phyloP scores from a whole-genome alignment of 2,888 invertebrate genomes.

The Melanophora roralis region DNA sequence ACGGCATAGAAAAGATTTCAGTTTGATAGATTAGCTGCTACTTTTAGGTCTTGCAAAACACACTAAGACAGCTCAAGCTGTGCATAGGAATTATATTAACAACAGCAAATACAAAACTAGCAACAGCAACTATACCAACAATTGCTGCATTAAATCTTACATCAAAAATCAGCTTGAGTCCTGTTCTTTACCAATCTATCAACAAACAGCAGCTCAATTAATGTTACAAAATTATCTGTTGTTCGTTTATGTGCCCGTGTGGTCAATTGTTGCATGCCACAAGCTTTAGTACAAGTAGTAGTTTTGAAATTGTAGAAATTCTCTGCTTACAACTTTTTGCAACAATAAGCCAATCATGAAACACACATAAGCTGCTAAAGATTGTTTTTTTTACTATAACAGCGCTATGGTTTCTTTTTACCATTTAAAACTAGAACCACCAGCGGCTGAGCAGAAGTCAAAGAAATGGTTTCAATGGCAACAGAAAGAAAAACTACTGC shows the following conservation, averaged over 20 bases:
- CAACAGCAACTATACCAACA: conserved; percentile 28
- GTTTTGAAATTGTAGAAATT: conserved; percentile 9
- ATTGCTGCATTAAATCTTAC: conserved; percentile 33
- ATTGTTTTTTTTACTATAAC: neutral
- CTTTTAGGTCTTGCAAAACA: conserved; percentile 28
- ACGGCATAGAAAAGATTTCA: conserved; percentile 12
- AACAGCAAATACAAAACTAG: conserved; percentile 25
- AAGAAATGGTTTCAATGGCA: neutral
- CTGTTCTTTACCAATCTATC: conserved; percentile 5
- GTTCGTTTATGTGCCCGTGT: conserved; percentile 56
- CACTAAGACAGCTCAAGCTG: conserved; percentile 21
- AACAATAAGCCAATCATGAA: conserved; percentile 41
- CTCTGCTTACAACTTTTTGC: conserved; percentile 18
- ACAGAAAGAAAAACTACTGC: conserved; percentile 6
- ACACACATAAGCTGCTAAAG: conserved; percentile 41
- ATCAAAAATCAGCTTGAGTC: conserved; percentile 46
- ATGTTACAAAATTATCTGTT: conserved; percentile 69
- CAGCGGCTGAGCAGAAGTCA: neutral
- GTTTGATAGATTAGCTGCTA: conserved; percentile 60
- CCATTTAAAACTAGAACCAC: conserved; percentile 40
- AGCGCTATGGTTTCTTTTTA: neutral
- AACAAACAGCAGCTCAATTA: conserved; percentile 72
- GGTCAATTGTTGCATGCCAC: conserved; percentile 70
- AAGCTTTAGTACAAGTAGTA: conserved; percentile 14
- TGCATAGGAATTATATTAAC: conserved; percentile 25